Evolutionary conservation across 2,113 vertebrate genomes (phyloP), one percentile per base, ranked within the genome.

Genomic region (Takifugu bimaculatus): DNA sequence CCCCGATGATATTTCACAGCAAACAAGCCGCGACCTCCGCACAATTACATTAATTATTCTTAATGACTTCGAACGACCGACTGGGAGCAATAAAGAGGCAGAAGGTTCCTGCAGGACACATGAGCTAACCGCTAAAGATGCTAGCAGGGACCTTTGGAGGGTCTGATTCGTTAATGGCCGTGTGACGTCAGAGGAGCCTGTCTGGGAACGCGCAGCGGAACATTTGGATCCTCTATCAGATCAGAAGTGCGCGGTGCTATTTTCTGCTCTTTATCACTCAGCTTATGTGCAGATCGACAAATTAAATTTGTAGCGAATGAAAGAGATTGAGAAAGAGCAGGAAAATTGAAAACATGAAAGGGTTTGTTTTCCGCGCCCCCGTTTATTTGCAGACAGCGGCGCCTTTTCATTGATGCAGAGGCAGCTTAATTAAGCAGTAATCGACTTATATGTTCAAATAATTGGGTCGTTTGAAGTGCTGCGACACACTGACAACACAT

Each of bases 241-340:
- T 72, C 43, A 2, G 35, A 39, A 39, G 35, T 39, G 35, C 11
- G 35, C 35, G 7, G 35, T 39, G 35, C 2, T 10, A 6, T 39
- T 39, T 32, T 32, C 4, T 3, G 29, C 4, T 32, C 26, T 77
- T 73, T 56, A 75, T 77, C 62, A 64, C 61, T 76, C 54, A 52
- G 70, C 54, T 82, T 82, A 73, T 79, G 80, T 70, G 66, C 65
- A 80, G 74, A 77, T 75, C 72, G 63, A 80, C 72, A 67, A 72
- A 79, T 80, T 72, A 75, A 20, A 80, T 78, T 56, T 63, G 60
- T 15, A 54, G 5, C 29, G 39, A 53, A 69, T 64, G 1, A 49
- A 72, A 54, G 47, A 48, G 53, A 61, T 32, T 4, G 11, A 15
- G 26, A 61, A 32, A 57, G 55, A 63, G 26, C 9, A 32, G 44